phyloP scores from a whole-genome alignment of 1,140 invertebrate genomes.

The Ostrea edulis region DNA sequence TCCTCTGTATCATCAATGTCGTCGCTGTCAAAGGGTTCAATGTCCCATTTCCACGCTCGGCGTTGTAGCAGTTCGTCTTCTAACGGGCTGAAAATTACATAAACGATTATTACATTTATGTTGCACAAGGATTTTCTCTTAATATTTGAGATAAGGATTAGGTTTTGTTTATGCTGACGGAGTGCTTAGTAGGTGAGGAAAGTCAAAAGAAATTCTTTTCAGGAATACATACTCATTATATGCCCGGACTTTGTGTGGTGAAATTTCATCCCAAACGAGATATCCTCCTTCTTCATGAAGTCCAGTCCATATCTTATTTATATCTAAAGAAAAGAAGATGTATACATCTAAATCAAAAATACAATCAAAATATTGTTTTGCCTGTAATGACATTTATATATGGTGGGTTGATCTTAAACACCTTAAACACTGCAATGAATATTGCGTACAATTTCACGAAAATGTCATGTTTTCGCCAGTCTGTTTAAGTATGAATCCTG shows the following conservation, averaged over 20 bases:
- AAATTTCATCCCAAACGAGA: slow-evolving; percentile 62
- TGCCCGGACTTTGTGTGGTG: slow-evolving; percentile 46
- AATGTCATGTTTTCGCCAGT: too few relatives aligned
- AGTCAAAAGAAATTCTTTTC: too few relatives aligned
- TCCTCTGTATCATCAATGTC: not conserved
- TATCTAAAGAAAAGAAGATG: slow-evolving; percentile 54
- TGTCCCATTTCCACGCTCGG: not conserved
- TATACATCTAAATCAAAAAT: not conserved
- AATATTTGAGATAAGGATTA: not conserved
- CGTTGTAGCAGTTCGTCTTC: not conserved
- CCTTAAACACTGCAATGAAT: too few relatives aligned
- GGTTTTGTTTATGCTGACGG: too few relatives aligned
- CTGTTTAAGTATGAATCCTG: too few relatives aligned
- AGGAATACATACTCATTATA: slow-evolving; percentile 48
- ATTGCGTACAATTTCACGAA: too few relatives aligned
- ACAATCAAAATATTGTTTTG: not conserved
- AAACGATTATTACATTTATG: not conserved
- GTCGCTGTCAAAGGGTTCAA: not conserved
- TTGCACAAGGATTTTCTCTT: not conserved
- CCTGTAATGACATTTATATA: too few relatives aligned
- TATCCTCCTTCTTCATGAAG: slow-evolving; percentile 51
- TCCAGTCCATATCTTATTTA: slow-evolving; percentile 57
- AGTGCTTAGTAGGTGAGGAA: too few relatives aligned
- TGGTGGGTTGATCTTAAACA: too few relatives aligned
- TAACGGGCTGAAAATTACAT: not conserved